Evolutionary conservation across 2,888 invertebrate species (phyloP).

Genomic region (Fragum whitleyi): DNA sequence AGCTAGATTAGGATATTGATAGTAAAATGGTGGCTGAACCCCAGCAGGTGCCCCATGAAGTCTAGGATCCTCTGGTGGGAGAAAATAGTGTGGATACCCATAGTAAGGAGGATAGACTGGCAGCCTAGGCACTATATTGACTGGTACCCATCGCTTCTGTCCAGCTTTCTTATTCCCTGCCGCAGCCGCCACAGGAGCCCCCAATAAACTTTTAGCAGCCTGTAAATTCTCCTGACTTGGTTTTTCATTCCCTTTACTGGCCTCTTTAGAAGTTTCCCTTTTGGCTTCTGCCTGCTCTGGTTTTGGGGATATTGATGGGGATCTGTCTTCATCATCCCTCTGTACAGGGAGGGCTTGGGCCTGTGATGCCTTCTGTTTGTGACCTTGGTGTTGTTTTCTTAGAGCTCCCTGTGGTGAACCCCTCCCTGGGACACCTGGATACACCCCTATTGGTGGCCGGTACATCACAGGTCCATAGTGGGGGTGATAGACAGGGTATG

Average conservation of each 20-base stretch:
- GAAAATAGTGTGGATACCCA: conserved; percentile 51
- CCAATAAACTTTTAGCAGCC: not conserved
- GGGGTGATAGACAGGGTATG: conserved; percentile 58
- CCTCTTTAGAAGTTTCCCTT: conserved; percentile 11
- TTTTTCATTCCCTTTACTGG: not conserved
- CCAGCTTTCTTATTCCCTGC: conserved; percentile 29
- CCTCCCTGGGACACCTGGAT: conserved; percentile 44
- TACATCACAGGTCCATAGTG: conserved; percentile 67
- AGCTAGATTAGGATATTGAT: conserved; percentile 47
- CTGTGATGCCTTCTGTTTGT: conserved; percentile 38
- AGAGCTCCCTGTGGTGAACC: conserved; percentile 40
- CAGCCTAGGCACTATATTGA: conserved; percentile 50
- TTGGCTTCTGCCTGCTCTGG: not conserved
- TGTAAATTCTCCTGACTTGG: not conserved
- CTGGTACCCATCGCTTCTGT: conserved; percentile 43
- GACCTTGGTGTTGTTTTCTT: conserved; percentile 35
- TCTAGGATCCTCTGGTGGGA: conserved; percentile 59
- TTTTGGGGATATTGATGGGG: conserved; percentile 43
- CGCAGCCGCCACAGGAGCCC: not conserved
- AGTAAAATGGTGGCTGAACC: conserved; percentile 57
- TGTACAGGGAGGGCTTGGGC: conserved; percentile 51
- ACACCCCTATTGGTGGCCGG: conserved; percentile 59
- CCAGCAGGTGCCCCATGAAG: conserved; percentile 31
- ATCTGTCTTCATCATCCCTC: conserved; percentile 56
- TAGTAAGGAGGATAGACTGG: conserved; percentile 52